Percentiles rank a stretch among this genome's conserved stretches.
phyloP scores from a whole-genome alignment of 2,797 vertebrate genomes.

The Acomys russatus region DNA sequence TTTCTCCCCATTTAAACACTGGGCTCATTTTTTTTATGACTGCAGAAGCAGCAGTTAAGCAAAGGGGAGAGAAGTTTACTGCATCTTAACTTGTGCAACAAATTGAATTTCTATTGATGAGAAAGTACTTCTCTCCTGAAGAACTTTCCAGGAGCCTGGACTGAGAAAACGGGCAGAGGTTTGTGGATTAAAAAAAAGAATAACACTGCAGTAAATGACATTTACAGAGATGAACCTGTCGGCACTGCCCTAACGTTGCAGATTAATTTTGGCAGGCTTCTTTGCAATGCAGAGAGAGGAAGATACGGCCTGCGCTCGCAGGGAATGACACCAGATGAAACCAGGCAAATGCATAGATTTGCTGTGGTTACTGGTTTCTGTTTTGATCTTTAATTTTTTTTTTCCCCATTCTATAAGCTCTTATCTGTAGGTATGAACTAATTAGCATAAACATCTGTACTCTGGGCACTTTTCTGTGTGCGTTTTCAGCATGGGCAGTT shows the following conservation, averaged over 20 bases:
- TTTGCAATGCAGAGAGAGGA: constrained; percentile 46
- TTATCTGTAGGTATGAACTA: not conserved
- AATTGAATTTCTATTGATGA: constrained; percentile 82
- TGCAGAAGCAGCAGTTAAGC: constrained; percentile 64
- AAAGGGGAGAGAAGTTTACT: constrained; percentile 45
- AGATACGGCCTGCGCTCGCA: not conserved
- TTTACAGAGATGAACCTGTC: constrained; percentile 84
- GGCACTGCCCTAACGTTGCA: constrained; percentile 66
- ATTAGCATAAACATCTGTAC: not conserved
- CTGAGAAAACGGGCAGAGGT: constrained; percentile 68
- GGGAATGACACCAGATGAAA: not conserved
- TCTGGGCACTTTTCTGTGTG: not conserved
- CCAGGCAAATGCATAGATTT: not conserved
- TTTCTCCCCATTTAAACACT: constrained; percentile 60
- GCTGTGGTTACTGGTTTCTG: not conserved
- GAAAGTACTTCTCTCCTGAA: constrained; percentile 35
- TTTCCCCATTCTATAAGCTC: not conserved
- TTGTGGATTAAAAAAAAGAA: not conserved
- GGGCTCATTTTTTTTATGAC: constrained; percentile 71
- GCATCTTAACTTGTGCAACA: constrained; percentile 45
- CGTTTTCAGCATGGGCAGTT: not conserved
- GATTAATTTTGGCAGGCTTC: constrained; percentile 80
- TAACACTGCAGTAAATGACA: constrained; percentile 73
- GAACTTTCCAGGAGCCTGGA: constrained; percentile 66
- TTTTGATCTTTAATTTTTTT: not conserved